Evolutionary conservation across 2,113 vertebrate species (phyloP).

Genomic region (Brachypodius melanocephalos): DNA sequence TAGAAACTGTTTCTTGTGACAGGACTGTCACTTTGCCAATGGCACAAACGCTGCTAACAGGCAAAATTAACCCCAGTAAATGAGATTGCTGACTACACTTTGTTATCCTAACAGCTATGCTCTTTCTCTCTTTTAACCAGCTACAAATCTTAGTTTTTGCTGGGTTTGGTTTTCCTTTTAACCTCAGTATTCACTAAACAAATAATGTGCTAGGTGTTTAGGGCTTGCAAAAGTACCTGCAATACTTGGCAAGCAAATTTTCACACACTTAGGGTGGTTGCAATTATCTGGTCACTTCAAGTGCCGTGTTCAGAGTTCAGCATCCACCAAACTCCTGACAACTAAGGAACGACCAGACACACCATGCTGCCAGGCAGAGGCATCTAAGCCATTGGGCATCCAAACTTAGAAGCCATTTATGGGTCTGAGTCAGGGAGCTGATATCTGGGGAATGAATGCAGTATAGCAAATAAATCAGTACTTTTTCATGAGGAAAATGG

Average conservation of each 20-base stretch:
- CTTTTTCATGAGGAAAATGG: not conserved
- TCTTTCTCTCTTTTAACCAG: not conserved
- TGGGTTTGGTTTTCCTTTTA: not conserved
- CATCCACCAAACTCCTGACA: not conserved
- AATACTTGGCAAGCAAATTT: not conserved
- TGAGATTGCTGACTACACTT: not conserved
- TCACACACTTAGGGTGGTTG: not conserved
- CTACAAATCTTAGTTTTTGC: not conserved
- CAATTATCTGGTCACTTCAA: not conserved
- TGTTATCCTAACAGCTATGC: not conserved
- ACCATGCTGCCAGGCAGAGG: not conserved
- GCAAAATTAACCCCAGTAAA: not conserved
- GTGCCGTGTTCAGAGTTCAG: accelerated
- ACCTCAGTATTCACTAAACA: not conserved
- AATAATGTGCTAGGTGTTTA: not conserved
- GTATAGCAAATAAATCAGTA: not conserved
- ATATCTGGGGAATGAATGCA: not conserved
- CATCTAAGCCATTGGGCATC: not conserved
- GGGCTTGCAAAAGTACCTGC: not conserved
- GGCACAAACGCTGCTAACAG: not conserved
- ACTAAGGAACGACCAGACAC: not conserved
- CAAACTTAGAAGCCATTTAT: not conserved
- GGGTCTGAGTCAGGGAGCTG: not conserved
- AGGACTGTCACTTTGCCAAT: not conserved
- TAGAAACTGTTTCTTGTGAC: not conserved